These are phyloP conservation scores for Boloria euphrosyne DNA, from an alignment of 2,888 invertebrate genomes.

Conservation along the genomic window DNA sequence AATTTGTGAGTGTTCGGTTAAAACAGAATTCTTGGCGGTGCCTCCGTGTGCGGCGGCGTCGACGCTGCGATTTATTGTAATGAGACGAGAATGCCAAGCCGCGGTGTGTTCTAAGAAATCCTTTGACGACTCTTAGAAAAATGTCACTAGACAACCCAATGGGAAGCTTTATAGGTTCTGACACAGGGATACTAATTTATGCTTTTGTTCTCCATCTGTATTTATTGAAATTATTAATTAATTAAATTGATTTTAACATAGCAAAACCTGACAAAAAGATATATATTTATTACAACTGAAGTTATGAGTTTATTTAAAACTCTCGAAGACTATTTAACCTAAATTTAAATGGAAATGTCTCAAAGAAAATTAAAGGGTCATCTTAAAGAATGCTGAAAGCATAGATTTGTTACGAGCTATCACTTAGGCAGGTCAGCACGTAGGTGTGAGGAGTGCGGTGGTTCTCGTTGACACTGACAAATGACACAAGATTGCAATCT, in stretches of 20 bases:
- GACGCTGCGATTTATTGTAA: constrained; percentile 77
- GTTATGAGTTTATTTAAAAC: too few species aligned
- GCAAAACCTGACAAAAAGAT: too few species aligned
- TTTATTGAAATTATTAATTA: too few species aligned
- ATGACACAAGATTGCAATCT: constrained; percentile 90
- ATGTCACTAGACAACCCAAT: constrained; percentile 50
- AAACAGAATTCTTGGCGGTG: constrained; percentile 80
- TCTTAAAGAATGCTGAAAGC: not conserved
- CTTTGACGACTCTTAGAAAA: constrained; percentile 70
- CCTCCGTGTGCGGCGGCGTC: constrained; percentile 82
- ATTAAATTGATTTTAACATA: too few species aligned
- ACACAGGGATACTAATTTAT: constrained; percentile 22
- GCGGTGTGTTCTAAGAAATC: constrained; percentile 71
- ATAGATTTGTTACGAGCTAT: constrained; percentile 42
- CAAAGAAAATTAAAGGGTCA: not conserved
- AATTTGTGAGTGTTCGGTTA: constrained; percentile 82
- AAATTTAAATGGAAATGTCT: too few species aligned
- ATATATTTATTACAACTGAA: too few species aligned
- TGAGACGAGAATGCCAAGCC: constrained; percentile 71
- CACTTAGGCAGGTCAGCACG: constrained; percentile 73
- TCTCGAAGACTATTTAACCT: too few species aligned
- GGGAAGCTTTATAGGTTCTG: constrained; percentile 29
- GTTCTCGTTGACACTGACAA: constrained; percentile 87
- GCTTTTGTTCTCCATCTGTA: not conserved
- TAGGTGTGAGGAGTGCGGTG: constrained; percentile 67